Evolutionary conservation across 2,888 invertebrate species (phyloP), one percentile per base, ranked within the genome.

Genomic region (Ametastegia equiseti): DNA sequence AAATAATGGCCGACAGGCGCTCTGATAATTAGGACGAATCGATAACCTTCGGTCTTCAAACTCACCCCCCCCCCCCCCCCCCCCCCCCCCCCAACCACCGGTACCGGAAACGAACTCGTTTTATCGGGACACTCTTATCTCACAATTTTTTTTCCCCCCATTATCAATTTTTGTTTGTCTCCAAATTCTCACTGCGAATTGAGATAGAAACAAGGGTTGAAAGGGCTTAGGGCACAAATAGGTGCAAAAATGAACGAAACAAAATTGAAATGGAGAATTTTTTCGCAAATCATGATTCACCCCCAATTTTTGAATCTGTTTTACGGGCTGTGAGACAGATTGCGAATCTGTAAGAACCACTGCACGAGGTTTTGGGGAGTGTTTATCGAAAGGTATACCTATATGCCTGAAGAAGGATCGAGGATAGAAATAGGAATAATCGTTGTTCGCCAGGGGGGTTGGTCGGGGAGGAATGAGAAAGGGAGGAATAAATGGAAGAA

Each of bases 21-120:
- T 75, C 75, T 63, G 78, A 78, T 78, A 63, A 78, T 78, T 78
- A 57, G 78, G 63, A 78, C 78, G 78, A 78, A 78, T 78, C 78
- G 78, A 78, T 78, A 78, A 63, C 78, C 60, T 71, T 45, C 71
- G 15, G 45, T 71, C 71, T 71, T 47, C 45, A 47, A 45, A 36
- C 71, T 15, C 47, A 27, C 15, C 23, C 45, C 15, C 15, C 27
- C 71, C 47, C 71, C n/a, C n/a, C n/a, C n/a, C n/a, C n/a, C n/a
- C n/a, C n/a, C n/a, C n/a, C n/a, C n/a, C n/a, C n/a, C n/a, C n/a
- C n/a, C n/a, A n/a, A n/a, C n/a, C n/a, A n/a, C 27, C 54, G 15
- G n/a, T 42, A 42, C 5, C 54, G n/a, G n/a, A n/a, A n/a, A n/a
- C n/a, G n/a, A n/a, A n/a, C n/a, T n/a, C n/a, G n/a, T n/a, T n/a